Base-by-base conservation (phyloP, 1,140 invertebrate species). In the Drosophila parabipectinata region DNA sequence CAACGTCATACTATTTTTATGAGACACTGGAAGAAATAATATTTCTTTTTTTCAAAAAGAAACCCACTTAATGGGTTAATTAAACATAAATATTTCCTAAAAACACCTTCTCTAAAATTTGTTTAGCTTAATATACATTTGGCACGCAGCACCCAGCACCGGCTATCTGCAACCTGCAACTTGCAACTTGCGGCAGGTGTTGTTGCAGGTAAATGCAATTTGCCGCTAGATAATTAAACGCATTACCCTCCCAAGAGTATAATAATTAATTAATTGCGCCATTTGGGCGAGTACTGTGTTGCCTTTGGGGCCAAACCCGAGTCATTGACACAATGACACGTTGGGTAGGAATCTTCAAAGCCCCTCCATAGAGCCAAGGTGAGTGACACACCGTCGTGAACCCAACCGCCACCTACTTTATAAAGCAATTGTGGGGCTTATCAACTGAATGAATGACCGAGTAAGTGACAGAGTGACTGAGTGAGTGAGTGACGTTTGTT, bases 181-280 rank as follows among this genome's bases (percentile, higher is more conserved):
- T 56, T 37, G 21, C 77, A 66, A 32, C 45, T 54, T 9, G 37
- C 45, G 44, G 34, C 69, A 63, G 81, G 80, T 73, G 80, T 73
- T 84, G 80, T 84, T 84, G 81, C 72, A 85, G 44, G 44, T 84
- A 84, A 79, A 85, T 81, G 51, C 64, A 87, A 84, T 84, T 85
- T 81, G 54, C 77, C 81, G 77, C 82, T 77, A 87, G 63, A 47
- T 47, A 47, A 69, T 56, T 69, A 56, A 56, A 51, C 69, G 61
- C 64, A 64, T 62, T 71, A 57, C 69, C 37, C 45, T 39, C 53
- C 51, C 32, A 51, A 4, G 55, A 52, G 47, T 63, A 52, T 34
- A 18, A 26, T 67, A 67, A 67, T 67, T 62, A 60, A 58, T 60
- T 57, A 66, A 81, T 60, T 54, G 62, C 55, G 44, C 6, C 14